Conservation (phyloP, 2,888 invertebrate genomes). For the Mamestra brassicae region DNA sequence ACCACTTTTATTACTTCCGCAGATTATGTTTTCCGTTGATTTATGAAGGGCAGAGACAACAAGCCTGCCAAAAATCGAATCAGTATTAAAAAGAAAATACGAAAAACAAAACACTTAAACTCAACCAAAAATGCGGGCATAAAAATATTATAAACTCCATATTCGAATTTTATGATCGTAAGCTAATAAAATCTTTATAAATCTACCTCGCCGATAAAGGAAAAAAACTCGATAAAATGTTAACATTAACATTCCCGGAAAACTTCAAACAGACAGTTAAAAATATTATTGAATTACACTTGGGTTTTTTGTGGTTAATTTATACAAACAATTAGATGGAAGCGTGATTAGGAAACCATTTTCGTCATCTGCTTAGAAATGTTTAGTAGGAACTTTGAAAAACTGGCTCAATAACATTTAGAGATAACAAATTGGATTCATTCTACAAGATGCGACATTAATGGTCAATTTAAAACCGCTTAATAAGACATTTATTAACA, state of each 20-base stretch:
- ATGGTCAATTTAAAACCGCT: constrained; percentile 55
- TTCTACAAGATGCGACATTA: constrained; percentile 38
- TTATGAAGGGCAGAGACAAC: constrained; percentile 24
- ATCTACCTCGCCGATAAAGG: constrained; percentile 23
- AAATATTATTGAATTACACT: constrained; percentile 52
- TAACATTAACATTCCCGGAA: constrained; percentile 41
- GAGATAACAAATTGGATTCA: constrained; percentile 36
- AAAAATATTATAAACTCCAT: constrained; percentile 21
- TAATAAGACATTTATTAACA: constrained; percentile 47
- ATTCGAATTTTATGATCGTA: constrained; percentile 35
- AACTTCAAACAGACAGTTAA: constrained; percentile 51
- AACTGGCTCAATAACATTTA: constrained; percentile 25
- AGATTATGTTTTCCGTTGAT: constrained; percentile 25
- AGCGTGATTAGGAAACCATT: constrained; percentile 33
- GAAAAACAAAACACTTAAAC: constrained; percentile 24
- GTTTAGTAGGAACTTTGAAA: constrained; percentile 14
- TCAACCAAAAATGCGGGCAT: not conserved
- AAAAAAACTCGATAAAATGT: constrained; percentile 20
- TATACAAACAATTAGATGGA: constrained; percentile 53
- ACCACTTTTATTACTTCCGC: constrained; percentile 35
- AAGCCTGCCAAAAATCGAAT: constrained; percentile 8
- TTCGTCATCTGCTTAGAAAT: constrained; percentile 29
- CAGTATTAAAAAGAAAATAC: not conserved
- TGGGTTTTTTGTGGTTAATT: constrained; percentile 44
- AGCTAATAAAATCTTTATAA: constrained; percentile 29